Evolutionary conservation across 2,797 vertebrate genomes (phyloP).

Genomic region (Leptoclinus maculatus): DNA sequence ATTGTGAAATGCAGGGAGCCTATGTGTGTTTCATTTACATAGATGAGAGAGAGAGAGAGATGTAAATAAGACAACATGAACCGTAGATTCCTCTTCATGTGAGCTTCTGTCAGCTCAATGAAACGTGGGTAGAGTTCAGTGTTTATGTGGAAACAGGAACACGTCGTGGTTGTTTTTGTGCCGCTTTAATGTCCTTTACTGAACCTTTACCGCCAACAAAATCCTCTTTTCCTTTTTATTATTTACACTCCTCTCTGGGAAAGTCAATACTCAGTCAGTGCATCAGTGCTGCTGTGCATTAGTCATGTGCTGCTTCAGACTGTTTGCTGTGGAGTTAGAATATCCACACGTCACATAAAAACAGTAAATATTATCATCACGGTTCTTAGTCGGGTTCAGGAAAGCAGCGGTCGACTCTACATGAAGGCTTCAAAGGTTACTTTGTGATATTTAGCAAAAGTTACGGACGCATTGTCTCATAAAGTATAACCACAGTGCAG

Average conservation of each 20-base stretch:
- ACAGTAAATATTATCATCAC: too few species aligned
- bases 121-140: background rate
- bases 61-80: conserved; percentile 32
- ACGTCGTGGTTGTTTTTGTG: conserved; percentile 21
- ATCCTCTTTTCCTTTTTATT: conserved; percentile 23
- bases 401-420: too few species aligned
- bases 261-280: conserved; percentile 22
- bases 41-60: conserved; percentile 31
- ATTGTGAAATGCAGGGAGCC: conserved; percentile 4
- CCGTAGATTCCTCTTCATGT: conserved; percentile 4
- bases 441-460: too few species aligned
- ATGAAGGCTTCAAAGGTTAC: too few species aligned
- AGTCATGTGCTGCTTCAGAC: too few species aligned
- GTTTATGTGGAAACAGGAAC: conserved; percentile 3
- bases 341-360: background rate
- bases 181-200: background rate
- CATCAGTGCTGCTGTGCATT: background rate
- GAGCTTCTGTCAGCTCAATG: background rate
- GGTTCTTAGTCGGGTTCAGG: background rate
- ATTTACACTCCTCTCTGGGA: conserved; percentile 22
- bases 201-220: background rate
- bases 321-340: conserved; percentile 6
- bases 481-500: too few species aligned
- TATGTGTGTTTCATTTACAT: conserved; percentile 13
- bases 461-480: too few species aligned